Evolutionary conservation across 1,140 invertebrate species (phyloP).

Genomic region (Cotesia chilonis): DNA sequence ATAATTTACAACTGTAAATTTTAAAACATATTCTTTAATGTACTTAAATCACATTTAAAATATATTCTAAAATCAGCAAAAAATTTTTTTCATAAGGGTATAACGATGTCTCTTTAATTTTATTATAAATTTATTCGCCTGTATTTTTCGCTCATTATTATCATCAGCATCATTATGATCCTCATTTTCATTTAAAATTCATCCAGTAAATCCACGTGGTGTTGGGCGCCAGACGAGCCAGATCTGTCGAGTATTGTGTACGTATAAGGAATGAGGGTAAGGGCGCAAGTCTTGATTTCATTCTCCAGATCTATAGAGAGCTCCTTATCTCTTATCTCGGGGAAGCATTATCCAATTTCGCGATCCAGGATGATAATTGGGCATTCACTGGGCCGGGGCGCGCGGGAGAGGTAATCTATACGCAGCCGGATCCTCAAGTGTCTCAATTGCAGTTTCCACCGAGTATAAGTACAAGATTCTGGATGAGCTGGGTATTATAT

Average conservation of each 20-base stretch:
- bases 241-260: no score
- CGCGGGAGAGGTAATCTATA: no score
- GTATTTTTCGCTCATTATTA: constrained; percentile 18
- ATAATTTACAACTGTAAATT: no score
- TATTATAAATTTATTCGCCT: constrained; percentile 15
- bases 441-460: no score
- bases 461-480: no score
- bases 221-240: neutral
- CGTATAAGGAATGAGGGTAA: neutral
- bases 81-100: no score
- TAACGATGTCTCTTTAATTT: neutral
- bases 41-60: no score
- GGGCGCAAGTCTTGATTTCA: constrained; percentile 14
- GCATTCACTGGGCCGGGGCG: constrained; percentile 45
- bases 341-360: constrained; percentile 57
- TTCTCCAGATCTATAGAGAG: neutral
- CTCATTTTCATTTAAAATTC: constrained; percentile 27
- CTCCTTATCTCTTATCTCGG: constrained; percentile 37
- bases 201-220: no score
- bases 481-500: no score
- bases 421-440: no score
- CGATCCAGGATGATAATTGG: constrained; percentile 59
- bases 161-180: constrained; percentile 20
- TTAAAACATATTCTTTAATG: no score
- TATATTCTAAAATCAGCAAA: no score